These are phyloP conservation scores for Enteromius fasciolatus DNA, from an alignment of 2,797 vertebrate species.

Conservation along the genomic window DNA sequence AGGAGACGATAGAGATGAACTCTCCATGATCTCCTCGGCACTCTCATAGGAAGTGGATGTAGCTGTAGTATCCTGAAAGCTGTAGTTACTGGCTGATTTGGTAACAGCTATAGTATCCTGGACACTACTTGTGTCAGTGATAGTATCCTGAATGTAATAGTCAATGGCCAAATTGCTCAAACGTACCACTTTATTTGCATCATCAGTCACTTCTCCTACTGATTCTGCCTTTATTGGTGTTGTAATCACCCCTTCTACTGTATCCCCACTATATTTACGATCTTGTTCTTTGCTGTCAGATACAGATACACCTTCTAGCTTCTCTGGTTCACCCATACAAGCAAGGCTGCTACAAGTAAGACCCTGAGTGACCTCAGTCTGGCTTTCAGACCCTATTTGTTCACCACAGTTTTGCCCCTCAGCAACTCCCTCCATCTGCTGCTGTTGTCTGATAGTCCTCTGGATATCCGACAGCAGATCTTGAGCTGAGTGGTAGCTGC, in stretches of 20 bases:
- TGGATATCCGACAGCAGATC: slow-evolving; percentile 93
- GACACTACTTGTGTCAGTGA: slow-evolving; percentile 68
- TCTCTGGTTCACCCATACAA: background rate
- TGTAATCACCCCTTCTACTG: background rate
- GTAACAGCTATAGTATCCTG: slow-evolving; percentile 26
- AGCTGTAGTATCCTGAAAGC: slow-evolving; percentile 71
- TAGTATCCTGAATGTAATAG: slow-evolving; percentile 73
- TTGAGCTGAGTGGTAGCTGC: slow-evolving; percentile 95
- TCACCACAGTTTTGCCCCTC: background rate
- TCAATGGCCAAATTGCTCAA: slow-evolving; percentile 56
- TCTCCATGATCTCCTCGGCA: slow-evolving; percentile 68
- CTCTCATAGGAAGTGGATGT: slow-evolving; percentile 74
- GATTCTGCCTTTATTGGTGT: background rate
- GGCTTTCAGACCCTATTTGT: background rate
- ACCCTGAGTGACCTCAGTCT: slow-evolving; percentile 11
- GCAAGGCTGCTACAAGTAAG: background rate
- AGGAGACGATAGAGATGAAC: slow-evolving; percentile 33
- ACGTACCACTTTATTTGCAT: background rate
- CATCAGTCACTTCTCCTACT: background rate
- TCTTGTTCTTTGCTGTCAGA: background rate
- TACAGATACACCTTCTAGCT: background rate
- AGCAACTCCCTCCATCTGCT: slow-evolving; percentile 65
- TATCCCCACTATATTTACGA: background rate
- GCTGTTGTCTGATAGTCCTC: slow-evolving; percentile 86
- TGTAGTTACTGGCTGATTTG: slow-evolving; percentile 76